phyloP scores from a whole-genome alignment of 2,113 vertebrate genomes.

The Aldabrachelys gigantea region DNA sequence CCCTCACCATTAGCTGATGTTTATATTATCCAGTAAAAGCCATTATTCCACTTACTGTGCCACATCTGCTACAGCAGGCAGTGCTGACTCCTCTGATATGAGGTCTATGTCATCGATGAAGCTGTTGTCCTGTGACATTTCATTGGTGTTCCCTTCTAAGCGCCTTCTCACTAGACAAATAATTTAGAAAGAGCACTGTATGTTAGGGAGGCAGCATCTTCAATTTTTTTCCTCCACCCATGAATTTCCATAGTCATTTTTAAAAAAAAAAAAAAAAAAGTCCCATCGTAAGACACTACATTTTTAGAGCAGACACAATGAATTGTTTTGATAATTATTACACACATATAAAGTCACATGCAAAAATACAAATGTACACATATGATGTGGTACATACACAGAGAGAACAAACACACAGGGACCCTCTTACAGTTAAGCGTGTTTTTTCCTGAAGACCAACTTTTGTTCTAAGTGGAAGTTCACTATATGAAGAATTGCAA shows the following conservation, averaged over 20 bases:
- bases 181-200: background rate
- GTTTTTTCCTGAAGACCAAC: background rate
- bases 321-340: background rate
- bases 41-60: constrained; percentile 80
- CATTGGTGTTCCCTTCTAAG: constrained; percentile 65
- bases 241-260: background rate
- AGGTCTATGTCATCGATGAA: constrained; percentile 84
- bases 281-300: background rate
- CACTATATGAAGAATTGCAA: too few relatives aligned
- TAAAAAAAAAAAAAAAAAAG: too few relatives aligned
- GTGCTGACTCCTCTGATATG: constrained; percentile 77
- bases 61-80: constrained; percentile 75
- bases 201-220: background rate
- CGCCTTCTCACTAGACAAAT: constrained; percentile 68
- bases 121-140: constrained; percentile 84
- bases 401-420: background rate
- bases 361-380: background rate
- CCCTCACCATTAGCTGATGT: rapidly evolving
- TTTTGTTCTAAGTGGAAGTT: rapidly evolving
- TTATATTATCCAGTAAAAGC: background rate
- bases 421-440: background rate
- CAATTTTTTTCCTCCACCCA: background rate
- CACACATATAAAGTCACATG: background rate
- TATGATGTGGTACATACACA: rapidly evolving
- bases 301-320: background rate